phyloP scores from a whole-genome alignment of 2,888 invertebrate genomes.

The Endomychus coccineus region DNA sequence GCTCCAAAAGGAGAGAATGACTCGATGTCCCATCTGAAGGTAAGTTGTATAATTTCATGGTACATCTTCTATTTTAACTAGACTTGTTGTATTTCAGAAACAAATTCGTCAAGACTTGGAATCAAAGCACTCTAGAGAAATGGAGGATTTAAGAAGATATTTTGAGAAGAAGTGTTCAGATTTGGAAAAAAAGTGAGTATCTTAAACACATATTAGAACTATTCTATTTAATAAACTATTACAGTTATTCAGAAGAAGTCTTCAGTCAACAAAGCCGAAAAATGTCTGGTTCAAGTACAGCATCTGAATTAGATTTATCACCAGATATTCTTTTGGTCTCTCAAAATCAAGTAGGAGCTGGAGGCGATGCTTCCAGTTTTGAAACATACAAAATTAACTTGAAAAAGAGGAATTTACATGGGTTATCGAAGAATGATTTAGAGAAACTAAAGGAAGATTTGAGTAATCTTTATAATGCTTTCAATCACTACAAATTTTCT shows the following conservation, averaged over 20 bases:
- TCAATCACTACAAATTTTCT: slow-evolving; percentile 31
- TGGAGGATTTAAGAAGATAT: slow-evolving; percentile 71
- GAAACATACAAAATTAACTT: slow-evolving; percentile 12
- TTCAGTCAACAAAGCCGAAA: slow-evolving; percentile 60
- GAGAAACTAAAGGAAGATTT: slow-evolving; percentile 32
- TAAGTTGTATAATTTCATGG: slow-evolving; percentile 14
- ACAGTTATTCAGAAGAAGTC: slow-evolving; percentile 58
- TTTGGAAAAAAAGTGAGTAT: slow-evolving; percentile 64
- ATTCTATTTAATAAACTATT: slow-evolving; percentile 18
- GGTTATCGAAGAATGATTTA: slow-evolving; percentile 31
- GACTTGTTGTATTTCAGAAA: neutral
- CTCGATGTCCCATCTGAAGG: slow-evolving; percentile 31
- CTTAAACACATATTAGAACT: neutral
- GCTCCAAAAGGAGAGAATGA: slow-evolving; percentile 23
- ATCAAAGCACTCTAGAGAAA: slow-evolving; percentile 61
- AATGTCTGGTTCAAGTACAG: slow-evolving; percentile 43
- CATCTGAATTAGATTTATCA: slow-evolving; percentile 42
- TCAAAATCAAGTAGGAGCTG: slow-evolving; percentile 28
- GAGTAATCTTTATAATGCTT: slow-evolving; percentile 22
- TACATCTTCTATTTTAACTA: too few relatives aligned
- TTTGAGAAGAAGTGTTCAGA: slow-evolving; percentile 75
- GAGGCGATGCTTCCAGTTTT: slow-evolving; percentile 28
- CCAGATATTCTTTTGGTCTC: slow-evolving; percentile 38
- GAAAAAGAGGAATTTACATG: slow-evolving; percentile 18
- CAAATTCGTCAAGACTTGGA: slow-evolving; percentile 54